A percentile compares a stretch with the other conserved stretches of the same genome.
phyloP scores from a whole-genome alignment of 2,113 vertebrate genomes.

The Oxygymnocypris stewartii region DNA sequence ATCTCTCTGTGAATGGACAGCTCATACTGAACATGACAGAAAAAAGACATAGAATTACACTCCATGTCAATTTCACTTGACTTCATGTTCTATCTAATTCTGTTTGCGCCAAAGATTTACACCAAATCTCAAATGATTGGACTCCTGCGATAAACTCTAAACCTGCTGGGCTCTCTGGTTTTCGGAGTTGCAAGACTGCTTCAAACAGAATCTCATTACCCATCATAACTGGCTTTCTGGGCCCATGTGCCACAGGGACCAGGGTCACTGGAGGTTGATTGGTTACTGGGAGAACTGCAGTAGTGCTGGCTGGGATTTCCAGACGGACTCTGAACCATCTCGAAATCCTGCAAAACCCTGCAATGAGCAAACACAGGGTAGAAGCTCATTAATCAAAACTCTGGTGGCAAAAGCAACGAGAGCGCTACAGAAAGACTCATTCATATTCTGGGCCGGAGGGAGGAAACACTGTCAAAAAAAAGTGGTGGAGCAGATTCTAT shows the following conservation, averaged over 20 bases:
- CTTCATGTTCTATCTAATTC: neutral
- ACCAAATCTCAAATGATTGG: slow-evolving; percentile 1
- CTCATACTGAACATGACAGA: slow-evolving; percentile 6
- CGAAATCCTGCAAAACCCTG: slow-evolving; percentile 49
- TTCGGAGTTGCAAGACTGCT: neutral
- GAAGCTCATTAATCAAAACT: slow-evolving; percentile 38
- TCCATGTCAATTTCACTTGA: neutral
- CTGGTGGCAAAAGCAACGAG: slow-evolving; percentile 22
- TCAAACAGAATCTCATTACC: slow-evolving; percentile 66
- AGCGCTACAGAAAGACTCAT: slow-evolving; percentile 31
- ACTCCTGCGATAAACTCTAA: neutral
- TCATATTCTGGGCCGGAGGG: slow-evolving; percentile 33
- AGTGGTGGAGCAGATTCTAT: slow-evolving; percentile 18
- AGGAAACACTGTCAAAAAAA: slow-evolving; percentile 37
- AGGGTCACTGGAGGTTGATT: slow-evolving; percentile 86
- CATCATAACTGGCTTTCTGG: slow-evolving; percentile 81
- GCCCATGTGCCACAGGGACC: slow-evolving; percentile 82
- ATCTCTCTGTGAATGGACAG: slow-evolving; percentile 8
- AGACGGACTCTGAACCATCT: slow-evolving; percentile 35
- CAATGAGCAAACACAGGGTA: slow-evolving; percentile 15
- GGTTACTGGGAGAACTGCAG: slow-evolving; percentile 89
- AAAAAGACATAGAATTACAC: slow-evolving; percentile 3
- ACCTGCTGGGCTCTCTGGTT: neutral
- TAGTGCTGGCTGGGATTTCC: slow-evolving; percentile 68
- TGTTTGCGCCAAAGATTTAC: neutral